phyloP scores from a whole-genome alignment of 2,113 vertebrate species.

The Oryzias curvinotus region DNA sequence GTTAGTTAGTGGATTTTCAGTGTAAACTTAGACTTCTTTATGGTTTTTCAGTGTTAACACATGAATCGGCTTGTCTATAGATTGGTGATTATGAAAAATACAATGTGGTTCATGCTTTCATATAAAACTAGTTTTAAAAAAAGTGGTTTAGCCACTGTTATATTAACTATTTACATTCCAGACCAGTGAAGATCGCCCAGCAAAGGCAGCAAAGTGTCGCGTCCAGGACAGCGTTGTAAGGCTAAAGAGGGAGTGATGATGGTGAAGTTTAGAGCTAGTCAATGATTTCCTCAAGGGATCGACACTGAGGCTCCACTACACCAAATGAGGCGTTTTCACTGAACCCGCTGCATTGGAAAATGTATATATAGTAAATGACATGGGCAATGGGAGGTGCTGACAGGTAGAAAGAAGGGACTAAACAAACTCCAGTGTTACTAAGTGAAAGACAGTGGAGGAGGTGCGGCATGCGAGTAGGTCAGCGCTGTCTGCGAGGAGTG shows the following conservation, averaged over 20 bases:
- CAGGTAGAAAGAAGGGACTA: slow-evolving; percentile 68
- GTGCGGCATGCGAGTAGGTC: slow-evolving; percentile 47
- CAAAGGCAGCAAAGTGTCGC: slow-evolving; percentile 42
- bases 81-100: slow-evolving; percentile 34
- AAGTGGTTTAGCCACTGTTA: slow-evolving; percentile 20
- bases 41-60: slow-evolving; percentile 22
- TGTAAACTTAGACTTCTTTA: slow-evolving; percentile 15
- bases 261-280: slow-evolving; percentile 52
- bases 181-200: slow-evolving; percentile 32
- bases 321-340: slow-evolving; percentile 58
- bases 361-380: slow-evolving; percentile 70
- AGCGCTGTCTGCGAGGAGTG: slow-evolving; percentile 47
- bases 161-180: slow-evolving; percentile 36
- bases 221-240: slow-evolving; percentile 33
- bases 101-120: slow-evolving; percentile 10
- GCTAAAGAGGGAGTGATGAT: slow-evolving; percentile 48
- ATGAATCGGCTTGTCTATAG: slow-evolving; percentile 7
- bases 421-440: slow-evolving; percentile 62
- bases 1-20: slow-evolving; percentile 1
- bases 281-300: slow-evolving; percentile 58
- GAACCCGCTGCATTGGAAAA: slow-evolving; percentile 59
- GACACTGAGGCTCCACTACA: slow-evolving; percentile 26
- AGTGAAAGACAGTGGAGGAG: slow-evolving; percentile 66
- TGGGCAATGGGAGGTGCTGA: slow-evolving; percentile 70
- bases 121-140: slow-evolving; percentile 5